Base-by-base conservation (phyloP, 2,113 vertebrate genomes). In the Mungos mungo region DNA sequence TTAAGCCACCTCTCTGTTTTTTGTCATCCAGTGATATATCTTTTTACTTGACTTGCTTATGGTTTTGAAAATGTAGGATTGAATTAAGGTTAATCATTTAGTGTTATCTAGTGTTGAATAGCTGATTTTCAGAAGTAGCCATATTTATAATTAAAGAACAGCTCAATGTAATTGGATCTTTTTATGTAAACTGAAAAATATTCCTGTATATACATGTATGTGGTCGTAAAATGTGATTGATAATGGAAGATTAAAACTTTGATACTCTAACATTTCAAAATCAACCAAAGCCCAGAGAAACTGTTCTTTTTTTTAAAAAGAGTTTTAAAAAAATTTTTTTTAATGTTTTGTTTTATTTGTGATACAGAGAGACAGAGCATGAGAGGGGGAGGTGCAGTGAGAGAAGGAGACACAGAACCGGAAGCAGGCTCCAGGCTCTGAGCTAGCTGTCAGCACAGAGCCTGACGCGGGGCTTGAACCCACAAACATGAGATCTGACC, bases 61-160 rank as follows among this genome's bases (percentile, higher is more conserved):
- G 41, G 68, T 93, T 92, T 94, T 93, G 18, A 88, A 94, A 97
- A 93, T 88, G 13, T 76, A 80, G 54, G 12, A 69, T 71, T 92
- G 41, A 97, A 50, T 92, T 92, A 96, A 93, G 31, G 27, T 88
- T 66, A 91, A 76, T 95, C 41, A 93, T 88, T 96, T 93, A 94
- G 31, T 96, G 23, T 85, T 93, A 41, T 65, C 52, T 88, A 68
- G n/a, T 87, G 31, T 87, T 88, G 21, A 77, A 63, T 82, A 85
- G 33, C 38, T 94, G 19, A 77, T 90, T 94, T 90, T 93, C 41
- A 85, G 85, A 95, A 87, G 23, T 52, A 90, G 18, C 25, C 47
- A 6, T 92, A 84, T 77, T 60, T 35, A 52, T 31, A 57, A 65
- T 93, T 97, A 82, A 60, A 69, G 41, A 97, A 83, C 25, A 97